Evolutionary conservation across 2,797 vertebrate genomes (phyloP), one percentile per base, ranked within the genome.

Genomic region (Pangasius larnaudii): DNA sequence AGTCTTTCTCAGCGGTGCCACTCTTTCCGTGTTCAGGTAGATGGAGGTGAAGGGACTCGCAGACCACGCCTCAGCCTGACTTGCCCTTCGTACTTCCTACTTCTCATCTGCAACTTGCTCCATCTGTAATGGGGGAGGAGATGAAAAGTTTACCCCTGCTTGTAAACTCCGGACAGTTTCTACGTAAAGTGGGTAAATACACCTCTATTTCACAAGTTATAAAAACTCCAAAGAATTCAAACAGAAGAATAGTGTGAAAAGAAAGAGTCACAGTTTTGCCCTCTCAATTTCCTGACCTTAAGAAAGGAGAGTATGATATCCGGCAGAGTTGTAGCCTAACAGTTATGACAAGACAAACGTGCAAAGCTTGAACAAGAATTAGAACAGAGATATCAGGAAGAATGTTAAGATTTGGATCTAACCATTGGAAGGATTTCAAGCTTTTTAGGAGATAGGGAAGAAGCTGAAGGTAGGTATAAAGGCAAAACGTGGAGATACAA

Each of bases 1-100:
- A 69, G 88, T 63, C 51, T 14, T 1, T n/a, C 2, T 51, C 30
- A 80, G 46, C 1, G 30, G 24, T 86, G 72, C 59, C 80, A 75
- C 85, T 82, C 51, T 59, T 51, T 65, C 10, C 27, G 42, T 36
- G n/a, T 65, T 85, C 89, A 91, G 89, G 90, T 90, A 89, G 67
- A 86, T 77, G 51, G 42, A 85, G 87, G 86, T 77, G 56, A 67
- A 75, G 61, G 27, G 61, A 67, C 30, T 53, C 5, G 1, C 46
- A 84, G 82, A 86, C 90, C 91, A 90, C 91, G 84, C 91, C 90
- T 87, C 74, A 30, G 11, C 51, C 46, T 39, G 1, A 46, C 2
- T 58, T 42, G 78, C 72, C 80, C 89, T 87, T 77, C 83, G 85
- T 81, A 85, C 85, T 88, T 80, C 63, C 69, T 74, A 83, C 53